Conservation (phyloP, 2,888 invertebrate species). For the Linyphia triangularis region DNA sequence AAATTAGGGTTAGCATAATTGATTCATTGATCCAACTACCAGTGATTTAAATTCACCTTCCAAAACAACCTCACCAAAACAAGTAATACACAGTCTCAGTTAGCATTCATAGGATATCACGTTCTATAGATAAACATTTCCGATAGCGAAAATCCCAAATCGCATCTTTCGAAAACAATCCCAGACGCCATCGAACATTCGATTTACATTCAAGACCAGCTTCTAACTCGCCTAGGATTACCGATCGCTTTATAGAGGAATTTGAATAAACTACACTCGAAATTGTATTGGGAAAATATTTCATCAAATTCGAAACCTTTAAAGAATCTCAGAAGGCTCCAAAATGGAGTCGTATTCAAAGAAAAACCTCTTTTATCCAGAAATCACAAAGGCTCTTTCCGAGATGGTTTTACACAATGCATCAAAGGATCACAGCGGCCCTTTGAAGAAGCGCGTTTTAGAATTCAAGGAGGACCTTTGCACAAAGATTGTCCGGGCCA, state of each 20-base stretch:
- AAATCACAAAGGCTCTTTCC: constrained; percentile 48
- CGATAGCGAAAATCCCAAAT: neutral
- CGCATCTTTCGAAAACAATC: neutral
- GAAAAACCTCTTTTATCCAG: constrained; percentile 31
- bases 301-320: constrained; percentile 40
- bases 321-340: constrained; percentile 10
- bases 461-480: neutral
- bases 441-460: constrained; percentile 5
- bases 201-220: neutral
- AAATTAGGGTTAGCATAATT: too few species aligned
- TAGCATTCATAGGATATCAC: too few species aligned
- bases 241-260: neutral
- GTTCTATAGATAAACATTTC: neutral
- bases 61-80: too few species aligned
- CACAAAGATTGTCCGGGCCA: neutral
- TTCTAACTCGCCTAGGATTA: neutral
- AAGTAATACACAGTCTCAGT: too few species aligned
- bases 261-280: neutral
- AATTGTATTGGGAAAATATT: constrained; percentile 28
- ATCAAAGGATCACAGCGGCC: constrained; percentile 34
- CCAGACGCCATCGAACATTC: neutral
- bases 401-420: constrained; percentile 46
- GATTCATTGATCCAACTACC: too few species aligned
- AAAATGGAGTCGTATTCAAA: constrained; percentile 11
- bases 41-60: too few species aligned